Evolutionary conservation across 2,113 vertebrate genomes (phyloP), one percentile per base, ranked within the genome.

Genomic region (Lichenostomus cassidix): DNA sequence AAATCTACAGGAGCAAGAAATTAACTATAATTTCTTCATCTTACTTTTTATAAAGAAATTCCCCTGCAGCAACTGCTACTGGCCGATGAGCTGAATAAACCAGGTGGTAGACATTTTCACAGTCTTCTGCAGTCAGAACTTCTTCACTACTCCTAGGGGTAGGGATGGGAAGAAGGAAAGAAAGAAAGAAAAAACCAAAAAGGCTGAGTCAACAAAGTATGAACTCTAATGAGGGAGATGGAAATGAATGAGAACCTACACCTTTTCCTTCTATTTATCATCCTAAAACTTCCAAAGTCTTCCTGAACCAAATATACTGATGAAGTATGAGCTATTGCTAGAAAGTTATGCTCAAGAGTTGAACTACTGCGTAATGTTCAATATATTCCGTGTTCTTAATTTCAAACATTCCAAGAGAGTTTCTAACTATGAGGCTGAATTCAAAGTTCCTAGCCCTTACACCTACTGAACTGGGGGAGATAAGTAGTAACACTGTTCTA

Each of bases 41-140:
- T 96, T 98, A 99, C 99, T 99, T 99, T 98, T 99, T 99, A 93
- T 98, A 99, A 78, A 99, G 99, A 97, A 99, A 99, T 96, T 99
- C 99, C 95, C 99, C 99, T 56, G 99, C 99, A n/a, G 99, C 99
- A 86, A 99, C 97, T 69, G 99, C 99, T 47, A 99, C 99, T 39
- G 99, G 99, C 69, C 99, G 98, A 97, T 99, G 99, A 96, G 99
- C 99, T 10, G 99, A 99, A 97, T 99, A 99, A 95, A 99, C 99
- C 96, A 99, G 97, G 96, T 99, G 99, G 97, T 99, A 99, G 63
- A 99, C 99, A 86, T 99, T 99, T 98, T 99, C 99, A 98, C 99
- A 99, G 98, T 99, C 99, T 98, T 99, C 99, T 33, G 99, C 99
- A 92, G 99, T 99, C 97, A 99, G 98, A 92, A 99, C 98, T 98